A percentile compares a stretch with the other conserved stretches of the same genome.
phyloP scores from a whole-genome alignment of 2,797 vertebrate genomes.

The Malurus leucopterus region DNA sequence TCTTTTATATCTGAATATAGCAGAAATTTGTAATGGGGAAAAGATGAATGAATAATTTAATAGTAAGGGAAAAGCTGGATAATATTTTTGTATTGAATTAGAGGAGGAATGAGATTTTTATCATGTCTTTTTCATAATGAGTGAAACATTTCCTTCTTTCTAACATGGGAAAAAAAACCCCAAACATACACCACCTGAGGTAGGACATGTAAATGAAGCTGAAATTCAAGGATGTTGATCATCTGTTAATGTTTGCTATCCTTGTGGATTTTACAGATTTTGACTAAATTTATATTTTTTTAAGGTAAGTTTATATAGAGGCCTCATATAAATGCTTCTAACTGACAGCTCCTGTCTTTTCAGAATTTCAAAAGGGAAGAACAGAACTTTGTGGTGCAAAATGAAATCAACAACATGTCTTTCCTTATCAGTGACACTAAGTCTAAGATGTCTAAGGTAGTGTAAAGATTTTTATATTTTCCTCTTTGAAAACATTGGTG shows the following conservation, averaged over 20 bases:
- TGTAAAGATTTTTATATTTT: neutral
- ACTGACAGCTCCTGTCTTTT: slow-evolving; percentile 32
- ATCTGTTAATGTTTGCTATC: neutral
- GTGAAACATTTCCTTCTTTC: neutral
- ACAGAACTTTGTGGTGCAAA: slow-evolving; percentile 96
- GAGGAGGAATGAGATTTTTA: neutral
- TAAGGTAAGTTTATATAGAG: neutral
- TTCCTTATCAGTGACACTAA: slow-evolving; percentile 95
- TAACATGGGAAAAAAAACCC: neutral
- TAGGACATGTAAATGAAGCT: neutral
- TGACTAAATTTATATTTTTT: neutral
- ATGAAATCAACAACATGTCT: slow-evolving; percentile 98
- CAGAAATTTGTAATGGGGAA: neutral
- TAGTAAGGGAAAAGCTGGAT: neutral
- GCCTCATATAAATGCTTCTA: neutral
- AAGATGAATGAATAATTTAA: neutral
- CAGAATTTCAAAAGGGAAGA: slow-evolving; percentile 98
- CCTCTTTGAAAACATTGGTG: neutral
- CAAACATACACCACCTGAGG: neutral
- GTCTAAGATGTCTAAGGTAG: slow-evolving; percentile 96
- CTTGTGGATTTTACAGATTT: neutral
- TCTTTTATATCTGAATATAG: neutral
- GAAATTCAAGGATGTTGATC: neutral
- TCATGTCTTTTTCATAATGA: neutral
- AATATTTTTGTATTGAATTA: neutral